These are phyloP conservation scores for Seira ritae DNA, from an alignment of 2,888 invertebrate genomes.

Conservation along the genomic window DNA sequence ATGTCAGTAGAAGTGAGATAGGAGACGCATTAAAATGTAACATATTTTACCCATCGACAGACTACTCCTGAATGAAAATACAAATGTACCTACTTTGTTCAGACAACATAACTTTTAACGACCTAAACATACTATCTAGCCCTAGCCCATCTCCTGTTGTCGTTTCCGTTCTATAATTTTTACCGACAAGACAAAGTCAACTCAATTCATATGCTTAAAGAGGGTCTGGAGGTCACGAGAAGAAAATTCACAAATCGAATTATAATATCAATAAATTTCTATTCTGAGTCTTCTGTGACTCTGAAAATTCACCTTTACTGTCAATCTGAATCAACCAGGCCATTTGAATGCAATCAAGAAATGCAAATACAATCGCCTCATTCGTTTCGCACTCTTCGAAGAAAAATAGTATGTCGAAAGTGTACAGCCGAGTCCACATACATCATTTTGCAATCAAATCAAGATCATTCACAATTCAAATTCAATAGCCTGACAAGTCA, in stretches of 20 bases:
- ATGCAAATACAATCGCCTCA: conserved; percentile 3
- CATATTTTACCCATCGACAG: too few species aligned
- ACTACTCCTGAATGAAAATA: too few species aligned
- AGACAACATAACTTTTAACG: too few species aligned
- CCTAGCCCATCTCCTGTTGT: neutral
- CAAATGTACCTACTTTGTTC: too few species aligned
- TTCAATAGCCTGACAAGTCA: neutral
- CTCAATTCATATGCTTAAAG: too few species aligned
- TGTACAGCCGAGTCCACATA: neutral
- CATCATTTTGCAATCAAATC: neutral
- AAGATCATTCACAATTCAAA: neutral
- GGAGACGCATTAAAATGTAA: too few species aligned
- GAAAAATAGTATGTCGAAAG: neutral
- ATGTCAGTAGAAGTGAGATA: too few species aligned
- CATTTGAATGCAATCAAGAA: too few species aligned
- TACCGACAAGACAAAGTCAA: too few species aligned
- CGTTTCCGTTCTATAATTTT: too few species aligned
- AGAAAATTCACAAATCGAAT: neutral
- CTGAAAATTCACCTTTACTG: neutral
- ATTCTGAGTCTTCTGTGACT: neutral
- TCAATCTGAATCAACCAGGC: neutral
- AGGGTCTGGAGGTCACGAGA: neutral
- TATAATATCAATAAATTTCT: neutral
- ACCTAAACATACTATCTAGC: neutral
- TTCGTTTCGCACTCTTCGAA: neutral